Base-by-base conservation (phyloP, 2,113 vertebrate genomes). In the Phrynosoma platyrhinos region DNA sequence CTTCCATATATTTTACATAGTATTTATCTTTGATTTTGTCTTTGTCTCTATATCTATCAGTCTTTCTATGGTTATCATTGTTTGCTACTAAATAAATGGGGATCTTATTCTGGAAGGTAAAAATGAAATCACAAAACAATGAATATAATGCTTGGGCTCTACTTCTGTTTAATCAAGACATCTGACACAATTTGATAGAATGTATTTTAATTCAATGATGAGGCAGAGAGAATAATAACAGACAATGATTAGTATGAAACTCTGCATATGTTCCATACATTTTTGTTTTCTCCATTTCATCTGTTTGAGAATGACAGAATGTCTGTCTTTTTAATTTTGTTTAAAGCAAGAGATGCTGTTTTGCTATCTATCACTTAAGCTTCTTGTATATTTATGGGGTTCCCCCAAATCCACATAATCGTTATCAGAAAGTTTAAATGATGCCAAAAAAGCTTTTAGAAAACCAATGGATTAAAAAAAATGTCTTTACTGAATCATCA, bases 371-470 rank as follows among this genome's bases (percentile, higher is more conserved):
- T 64, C 40, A 47, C 27, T 87, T 62, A 1, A 84, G n/a, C 23
- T 83, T 23, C 30, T 83, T 42, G 72, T 2, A 0, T 32, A 55
- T 79, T 71, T 4, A 0, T 36, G 72, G 68, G 72, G 42, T 47
- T 82, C 18, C 30, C 25, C 68, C 52, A 36, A 71, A 23, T 52
- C 10, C 52, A 36, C n/a, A 52, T 80, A 62, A 90, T 91, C 84
- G 85, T 52, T 68, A 62, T 40, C 53, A 81, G 88, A 88, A 92
- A 27, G 4, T 10, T 82, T 6, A 18, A 76, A 86, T 16, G 76
- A 86, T 86, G 66, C 77, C 77, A 87, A 87, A 87, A 87, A 87
- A 58, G 66, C 64, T 80, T 80, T 86, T 71, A 53, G 52, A 80
- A 71, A 80, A 53, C 4, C 64, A 32, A 47, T 55, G 47, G 30